These are phyloP conservation scores for Druceiella hillmani DNA, from an alignment of 2,888 invertebrate species.

Conservation along the genomic window DNA sequence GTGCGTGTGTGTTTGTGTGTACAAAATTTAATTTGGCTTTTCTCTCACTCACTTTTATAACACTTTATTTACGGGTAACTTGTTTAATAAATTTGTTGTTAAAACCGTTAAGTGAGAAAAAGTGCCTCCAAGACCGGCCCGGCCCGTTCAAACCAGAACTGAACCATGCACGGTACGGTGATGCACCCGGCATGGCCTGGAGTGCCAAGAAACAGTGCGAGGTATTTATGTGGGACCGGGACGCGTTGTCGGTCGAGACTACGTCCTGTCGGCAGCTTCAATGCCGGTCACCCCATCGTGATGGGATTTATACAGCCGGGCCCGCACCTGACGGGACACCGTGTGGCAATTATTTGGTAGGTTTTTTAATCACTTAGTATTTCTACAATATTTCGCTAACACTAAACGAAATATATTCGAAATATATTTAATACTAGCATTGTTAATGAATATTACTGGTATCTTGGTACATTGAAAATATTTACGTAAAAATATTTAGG, in stretches of 20 bases:
- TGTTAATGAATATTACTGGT: too few species aligned
- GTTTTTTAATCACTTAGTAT: too few species aligned
- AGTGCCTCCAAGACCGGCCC: slow-evolving; percentile 59
- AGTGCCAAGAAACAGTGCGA: slow-evolving; percentile 68
- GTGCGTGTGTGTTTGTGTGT: too few species aligned
- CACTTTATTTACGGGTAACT: too few species aligned
- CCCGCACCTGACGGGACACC: slow-evolving; percentile 78
- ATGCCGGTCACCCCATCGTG: slow-evolving; percentile 66
- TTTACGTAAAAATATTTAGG: too few species aligned
- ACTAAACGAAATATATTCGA: too few species aligned
- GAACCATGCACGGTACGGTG: slow-evolving; percentile 57
- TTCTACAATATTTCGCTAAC: too few species aligned
- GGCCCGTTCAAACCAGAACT: slow-evolving; percentile 42
- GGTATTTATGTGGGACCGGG: slow-evolving; percentile 60
- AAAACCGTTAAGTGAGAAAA: slow-evolving; percentile 56
- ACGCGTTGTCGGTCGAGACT: slow-evolving; percentile 51
- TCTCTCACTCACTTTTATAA: too few species aligned
- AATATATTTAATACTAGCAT: too few species aligned
- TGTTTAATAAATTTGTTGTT: too few species aligned
- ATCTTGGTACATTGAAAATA: too few species aligned
- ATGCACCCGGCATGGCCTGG: slow-evolving; percentile 65
- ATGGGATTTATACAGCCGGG: slow-evolving; percentile 70
- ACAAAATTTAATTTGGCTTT: too few species aligned
- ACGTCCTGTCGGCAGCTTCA: slow-evolving; percentile 57
- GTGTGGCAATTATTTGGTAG: slow-evolving; percentile 60